These are phyloP conservation scores for Atopsyche davidsoni DNA, from an alignment of 1,140 invertebrate species.

Conservation along the genomic window DNA sequence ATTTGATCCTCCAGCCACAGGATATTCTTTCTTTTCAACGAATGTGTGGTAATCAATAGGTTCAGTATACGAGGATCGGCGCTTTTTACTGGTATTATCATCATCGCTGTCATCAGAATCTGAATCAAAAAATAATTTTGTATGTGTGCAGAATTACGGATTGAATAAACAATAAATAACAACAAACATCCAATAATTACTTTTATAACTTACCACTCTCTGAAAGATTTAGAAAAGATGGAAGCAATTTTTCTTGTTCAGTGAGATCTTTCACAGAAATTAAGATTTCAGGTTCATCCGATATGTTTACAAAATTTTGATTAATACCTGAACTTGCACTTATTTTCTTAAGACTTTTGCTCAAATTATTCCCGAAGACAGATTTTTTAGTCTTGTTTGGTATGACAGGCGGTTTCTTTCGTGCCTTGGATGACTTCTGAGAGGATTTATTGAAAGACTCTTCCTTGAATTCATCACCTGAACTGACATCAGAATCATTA, in stretches of 20 bases:
- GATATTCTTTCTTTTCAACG: conserved; percentile 6
- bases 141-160: background rate
- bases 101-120: conserved; percentile 36
- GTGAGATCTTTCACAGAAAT: conserved; percentile 44
- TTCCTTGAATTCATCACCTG: conserved; percentile 18
- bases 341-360: too few species aligned
- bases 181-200: background rate
- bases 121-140: conserved; percentile 9
- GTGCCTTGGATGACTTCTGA: too few species aligned
- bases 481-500: conserved; percentile 17
- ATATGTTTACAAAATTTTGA: too few species aligned
- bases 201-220: conserved; percentile 41
- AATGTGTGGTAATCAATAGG: conserved; percentile 20
- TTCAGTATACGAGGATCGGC: background rate
- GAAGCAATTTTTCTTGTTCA: conserved; percentile 43
- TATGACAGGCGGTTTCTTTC: too few species aligned
- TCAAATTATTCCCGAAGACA: too few species aligned
- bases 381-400: too few species aligned
- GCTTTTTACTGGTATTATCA: conserved; percentile 20
- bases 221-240: conserved; percentile 43
- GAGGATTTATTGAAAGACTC: conserved; percentile 4
- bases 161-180: background rate
- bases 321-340: too few species aligned
- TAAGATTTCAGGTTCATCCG: conserved; percentile 36
- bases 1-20: conserved; percentile 3